These are phyloP conservation scores for Cydia amplana DNA, from an alignment of 1,140 invertebrate species.

Conservation along the genomic window DNA sequence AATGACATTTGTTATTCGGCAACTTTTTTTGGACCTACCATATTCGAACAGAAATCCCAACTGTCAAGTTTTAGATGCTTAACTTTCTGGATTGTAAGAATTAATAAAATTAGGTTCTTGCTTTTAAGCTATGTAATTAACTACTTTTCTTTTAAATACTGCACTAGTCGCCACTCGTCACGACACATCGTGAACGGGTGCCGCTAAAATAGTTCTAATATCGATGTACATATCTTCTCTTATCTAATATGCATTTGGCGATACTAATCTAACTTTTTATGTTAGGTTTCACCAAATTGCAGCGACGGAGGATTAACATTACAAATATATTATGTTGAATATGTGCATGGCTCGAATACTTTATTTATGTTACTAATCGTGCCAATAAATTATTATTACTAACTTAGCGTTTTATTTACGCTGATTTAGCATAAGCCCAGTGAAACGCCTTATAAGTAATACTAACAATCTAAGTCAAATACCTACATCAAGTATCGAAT, in stretches of 20 bases:
- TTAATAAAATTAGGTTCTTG: background rate
- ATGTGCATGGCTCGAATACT: conserved; percentile 13
- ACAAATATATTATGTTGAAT: background rate
- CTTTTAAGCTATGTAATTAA: too few relatives aligned
- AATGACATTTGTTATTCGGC: too few relatives aligned
- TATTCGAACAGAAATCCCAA: too few relatives aligned
- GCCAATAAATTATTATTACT: conserved; percentile 15
- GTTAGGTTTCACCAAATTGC: conserved; percentile 31
- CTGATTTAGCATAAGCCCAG: conserved; percentile 11
- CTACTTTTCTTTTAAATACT: background rate
- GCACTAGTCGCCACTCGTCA: background rate
- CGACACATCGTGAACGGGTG: background rate
- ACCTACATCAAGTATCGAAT: background rate
- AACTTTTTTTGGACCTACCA: too few relatives aligned
- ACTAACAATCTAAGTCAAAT: background rate
- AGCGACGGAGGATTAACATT: conserved; percentile 18
- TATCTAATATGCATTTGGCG: background rate
- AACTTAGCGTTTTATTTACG: conserved; percentile 21
- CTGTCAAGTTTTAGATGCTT: too few relatives aligned
- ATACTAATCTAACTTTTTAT: background rate
- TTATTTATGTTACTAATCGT: background rate
- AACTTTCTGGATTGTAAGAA: background rate
- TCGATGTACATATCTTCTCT: background rate
- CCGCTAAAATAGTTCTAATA: background rate
- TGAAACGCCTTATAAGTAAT: background rate